Percentiles rank a stretch among this genome's conserved stretches.
These are phyloP conservation scores for Amblyjoppa fuscipennis DNA, from an alignment of 2,888 invertebrate genomes.

Conservation along the genomic window DNA sequence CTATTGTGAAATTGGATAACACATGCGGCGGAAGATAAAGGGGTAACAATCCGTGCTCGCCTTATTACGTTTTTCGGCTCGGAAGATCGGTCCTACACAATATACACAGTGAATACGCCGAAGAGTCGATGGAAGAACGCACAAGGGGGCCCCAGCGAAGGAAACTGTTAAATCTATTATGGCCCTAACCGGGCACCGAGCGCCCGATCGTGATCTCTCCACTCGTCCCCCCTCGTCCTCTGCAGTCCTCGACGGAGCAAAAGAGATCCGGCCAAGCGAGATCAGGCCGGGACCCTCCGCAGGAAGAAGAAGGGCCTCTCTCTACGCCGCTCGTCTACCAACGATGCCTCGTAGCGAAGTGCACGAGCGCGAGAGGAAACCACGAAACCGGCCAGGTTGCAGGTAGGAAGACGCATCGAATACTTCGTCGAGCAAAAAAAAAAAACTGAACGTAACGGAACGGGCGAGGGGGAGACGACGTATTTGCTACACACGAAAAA, in stretches of 20 bases:
- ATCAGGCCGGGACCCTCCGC: too few species aligned
- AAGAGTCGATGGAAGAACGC: neutral
- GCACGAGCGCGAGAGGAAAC: conserved; percentile 9
- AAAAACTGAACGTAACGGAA: conserved; percentile 36
- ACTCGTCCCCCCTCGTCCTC: conserved; percentile 1
- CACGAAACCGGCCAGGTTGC: conserved; percentile 72
- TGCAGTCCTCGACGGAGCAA: neutral
- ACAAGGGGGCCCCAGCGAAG: conserved; percentile 38
- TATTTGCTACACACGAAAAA: too few species aligned
- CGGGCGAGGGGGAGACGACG: conserved; percentile 19
- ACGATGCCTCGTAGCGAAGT: conserved; percentile 36
- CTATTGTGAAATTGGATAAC: neutral
- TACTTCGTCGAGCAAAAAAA: conserved; percentile 73
- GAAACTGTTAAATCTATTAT: conserved; percentile 81
- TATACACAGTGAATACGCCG: neutral
- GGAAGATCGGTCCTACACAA: conserved; percentile 1
- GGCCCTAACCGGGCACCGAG: conserved; percentile 53
- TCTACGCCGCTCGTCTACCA: neutral
- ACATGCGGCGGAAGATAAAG: conserved; percentile 13
- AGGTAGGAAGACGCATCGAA: conserved; percentile 75
- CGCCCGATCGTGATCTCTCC: conserved; percentile 72
- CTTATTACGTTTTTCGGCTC: conserved; percentile 11
- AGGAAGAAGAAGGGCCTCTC: neutral
- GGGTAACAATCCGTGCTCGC: conserved; percentile 2
- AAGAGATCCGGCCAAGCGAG: neutral